Evolutionary conservation across 1,140 invertebrate species (phyloP).

Genomic region (Cotesia vestalis): DNA sequence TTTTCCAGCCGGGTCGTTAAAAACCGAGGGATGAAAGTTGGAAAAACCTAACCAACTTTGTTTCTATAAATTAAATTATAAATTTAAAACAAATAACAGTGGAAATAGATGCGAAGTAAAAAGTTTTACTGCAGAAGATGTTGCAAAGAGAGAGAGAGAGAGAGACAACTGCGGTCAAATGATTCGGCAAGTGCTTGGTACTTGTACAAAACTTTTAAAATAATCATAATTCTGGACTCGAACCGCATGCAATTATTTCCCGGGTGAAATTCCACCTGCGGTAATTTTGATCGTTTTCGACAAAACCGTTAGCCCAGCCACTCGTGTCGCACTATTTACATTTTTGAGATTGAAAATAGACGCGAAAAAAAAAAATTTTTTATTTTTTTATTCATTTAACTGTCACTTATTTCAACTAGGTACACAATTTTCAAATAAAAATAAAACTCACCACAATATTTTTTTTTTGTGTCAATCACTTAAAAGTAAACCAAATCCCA

Average conservation of each 20-base stretch:
- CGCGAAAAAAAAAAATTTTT: not conserved
- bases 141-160: not conserved
- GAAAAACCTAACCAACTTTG: too few relatives aligned
- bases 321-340: not conserved
- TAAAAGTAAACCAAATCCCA: too few relatives aligned
- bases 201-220: constrained; percentile 25
- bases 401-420: too few relatives aligned
- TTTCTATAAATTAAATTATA: too few relatives aligned
- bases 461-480: not conserved
- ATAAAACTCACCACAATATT: too few relatives aligned
- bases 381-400: too few relatives aligned
- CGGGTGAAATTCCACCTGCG: not conserved
- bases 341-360: not conserved
- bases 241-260: constrained; percentile 5
- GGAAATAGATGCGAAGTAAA: not conserved
- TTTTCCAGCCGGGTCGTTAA: too few relatives aligned
- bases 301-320: not conserved
- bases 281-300: constrained; percentile 7
- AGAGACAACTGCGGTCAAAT: not conserved
- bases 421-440: too few relatives aligned
- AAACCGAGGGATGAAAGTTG: too few relatives aligned
- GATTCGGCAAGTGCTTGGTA: constrained; percentile 5
- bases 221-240: constrained; percentile 15
- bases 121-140: not conserved
- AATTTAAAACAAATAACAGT: too few relatives aligned